phyloP scores from a whole-genome alignment of 2,797 vertebrate genomes.

The Rallus crepitans region DNA sequence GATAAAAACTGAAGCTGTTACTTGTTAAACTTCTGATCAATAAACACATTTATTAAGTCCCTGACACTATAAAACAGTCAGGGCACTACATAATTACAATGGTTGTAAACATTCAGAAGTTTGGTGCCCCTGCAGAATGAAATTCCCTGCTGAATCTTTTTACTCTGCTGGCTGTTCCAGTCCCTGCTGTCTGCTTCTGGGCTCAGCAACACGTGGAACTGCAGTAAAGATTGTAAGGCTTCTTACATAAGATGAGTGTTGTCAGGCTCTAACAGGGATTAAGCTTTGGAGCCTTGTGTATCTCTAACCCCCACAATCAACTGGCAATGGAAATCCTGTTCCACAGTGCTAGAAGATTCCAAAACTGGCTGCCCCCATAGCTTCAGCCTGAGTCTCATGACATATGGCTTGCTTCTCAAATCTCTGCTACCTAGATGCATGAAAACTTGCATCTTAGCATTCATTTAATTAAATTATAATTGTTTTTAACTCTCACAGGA shows the following conservation, averaged over 20 bases:
- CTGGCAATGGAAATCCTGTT: background rate
- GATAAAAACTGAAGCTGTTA: background rate
- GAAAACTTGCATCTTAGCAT: background rate
- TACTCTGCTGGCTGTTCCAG: background rate
- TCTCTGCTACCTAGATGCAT: background rate
- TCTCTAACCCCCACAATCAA: background rate
- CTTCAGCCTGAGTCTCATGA: background rate
- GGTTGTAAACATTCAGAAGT: background rate
- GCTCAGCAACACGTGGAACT: background rate
- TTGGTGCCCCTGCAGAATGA: background rate
- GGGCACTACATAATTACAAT: background rate
- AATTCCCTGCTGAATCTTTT: background rate
- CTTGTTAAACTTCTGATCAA: background rate
- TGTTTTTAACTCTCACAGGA: background rate
- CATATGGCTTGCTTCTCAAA: background rate
- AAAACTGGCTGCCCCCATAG: background rate
- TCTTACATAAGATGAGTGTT: background rate
- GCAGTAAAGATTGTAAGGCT: background rate
- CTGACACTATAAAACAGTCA: background rate
- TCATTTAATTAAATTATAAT: background rate
- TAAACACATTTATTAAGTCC: background rate
- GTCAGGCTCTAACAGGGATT: background rate
- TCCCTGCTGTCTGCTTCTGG: background rate
- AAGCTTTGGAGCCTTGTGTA: background rate
- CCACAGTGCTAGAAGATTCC: background rate